Evolutionary conservation across 2,113 vertebrate genomes (phyloP).

Genomic region (Cephalophus harveyi): DNA sequence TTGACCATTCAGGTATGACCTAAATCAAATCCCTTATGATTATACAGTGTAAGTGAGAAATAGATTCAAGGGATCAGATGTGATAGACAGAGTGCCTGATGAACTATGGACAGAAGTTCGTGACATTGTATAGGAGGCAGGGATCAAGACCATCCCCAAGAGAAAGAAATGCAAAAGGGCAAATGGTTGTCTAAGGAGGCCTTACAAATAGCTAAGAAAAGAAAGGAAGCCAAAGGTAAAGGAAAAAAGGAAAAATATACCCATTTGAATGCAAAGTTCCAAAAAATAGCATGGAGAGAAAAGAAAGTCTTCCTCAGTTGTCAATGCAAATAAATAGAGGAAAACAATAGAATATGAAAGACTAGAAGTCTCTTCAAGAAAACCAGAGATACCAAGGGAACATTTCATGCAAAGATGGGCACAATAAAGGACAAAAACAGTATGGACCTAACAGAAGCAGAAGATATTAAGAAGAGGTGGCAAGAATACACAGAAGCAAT

Average conservation of each 20-base stretch:
- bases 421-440: background rate
- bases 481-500: background rate
- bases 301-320: background rate
- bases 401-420: background rate
- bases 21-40: background rate
- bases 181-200: background rate
- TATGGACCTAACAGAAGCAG: background rate
- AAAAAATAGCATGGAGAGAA: background rate
- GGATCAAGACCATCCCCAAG: background rate
- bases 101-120: rapidly evolving
- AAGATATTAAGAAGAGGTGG: background rate
- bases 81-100: background rate
- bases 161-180: background rate
- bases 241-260: background rate
- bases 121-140: background rate
- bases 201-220: background rate
- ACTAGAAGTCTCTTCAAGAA: background rate
- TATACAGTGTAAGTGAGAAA: background rate
- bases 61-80: background rate
- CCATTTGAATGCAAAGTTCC: background rate
- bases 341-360: background rate
- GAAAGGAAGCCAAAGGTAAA: background rate
- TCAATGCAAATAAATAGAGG: background rate
- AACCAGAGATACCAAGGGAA: background rate
- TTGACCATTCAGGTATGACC: background rate